These are phyloP conservation scores for Axea sp. DNA, from an alignment of 2,888 invertebrate species.

Conservation along the genomic window DNA sequence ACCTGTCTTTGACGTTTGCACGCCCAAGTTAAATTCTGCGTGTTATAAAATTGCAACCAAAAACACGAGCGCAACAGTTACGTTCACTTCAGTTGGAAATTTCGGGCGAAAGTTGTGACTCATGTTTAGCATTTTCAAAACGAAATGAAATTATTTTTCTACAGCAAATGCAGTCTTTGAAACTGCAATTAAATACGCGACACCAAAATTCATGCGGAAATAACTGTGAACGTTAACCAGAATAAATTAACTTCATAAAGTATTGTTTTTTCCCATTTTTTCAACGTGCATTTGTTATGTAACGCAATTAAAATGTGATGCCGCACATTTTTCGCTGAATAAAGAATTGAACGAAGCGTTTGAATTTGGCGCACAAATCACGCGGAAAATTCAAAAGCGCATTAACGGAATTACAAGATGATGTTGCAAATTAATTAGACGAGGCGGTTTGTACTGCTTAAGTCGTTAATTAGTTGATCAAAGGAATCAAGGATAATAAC, in stretches of 20 bases:
- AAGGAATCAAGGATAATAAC: slow-evolving; percentile 36
- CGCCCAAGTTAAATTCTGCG: slow-evolving; percentile 4
- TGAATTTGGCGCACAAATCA: slow-evolving; percentile 4
- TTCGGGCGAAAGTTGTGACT: slow-evolving; percentile 21
- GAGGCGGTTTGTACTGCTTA: slow-evolving; percentile 7
- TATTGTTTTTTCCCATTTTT: slow-evolving; percentile 3
- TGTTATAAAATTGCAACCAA: slow-evolving; percentile 25
- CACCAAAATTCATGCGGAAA: too few relatives aligned
- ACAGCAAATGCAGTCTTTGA: slow-evolving; percentile 5
- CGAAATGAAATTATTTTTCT: slow-evolving; percentile 29
- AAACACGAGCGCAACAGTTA: slow-evolving; percentile 6
- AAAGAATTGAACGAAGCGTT: neutral
- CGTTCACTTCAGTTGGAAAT: slow-evolving; percentile 25
- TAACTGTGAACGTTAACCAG: neutral
- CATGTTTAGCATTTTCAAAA: slow-evolving; percentile 24
- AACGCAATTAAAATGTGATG: slow-evolving; percentile 5
- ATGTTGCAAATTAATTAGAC: slow-evolving; percentile 30
- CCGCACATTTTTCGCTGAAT: too few relatives aligned
- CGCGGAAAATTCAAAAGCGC: slow-evolving; percentile 10
- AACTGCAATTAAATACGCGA: slow-evolving; percentile 26
- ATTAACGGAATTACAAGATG: neutral
- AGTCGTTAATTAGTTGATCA: slow-evolving; percentile 43
- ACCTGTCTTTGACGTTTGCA: slow-evolving; percentile 41
- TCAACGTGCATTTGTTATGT: neutral
- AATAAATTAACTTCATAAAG: slow-evolving; percentile 13